Evolutionary conservation across 2,113 vertebrate species (phyloP), one percentile per base, ranked within the genome.

Genomic region (Apeltes quadracus): DNA sequence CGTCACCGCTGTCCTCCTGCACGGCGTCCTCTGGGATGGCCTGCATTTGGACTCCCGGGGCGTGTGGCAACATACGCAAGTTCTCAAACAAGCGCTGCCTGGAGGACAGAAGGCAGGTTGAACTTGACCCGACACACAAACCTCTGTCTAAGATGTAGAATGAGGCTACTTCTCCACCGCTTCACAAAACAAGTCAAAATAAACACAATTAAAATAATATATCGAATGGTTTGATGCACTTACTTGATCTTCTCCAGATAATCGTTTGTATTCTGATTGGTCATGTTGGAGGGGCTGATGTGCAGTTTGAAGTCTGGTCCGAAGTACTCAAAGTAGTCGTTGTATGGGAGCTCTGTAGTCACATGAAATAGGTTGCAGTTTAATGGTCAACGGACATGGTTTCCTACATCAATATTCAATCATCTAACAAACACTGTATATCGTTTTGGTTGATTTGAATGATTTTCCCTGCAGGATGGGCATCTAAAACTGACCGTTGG

Each of bases 211-310:
- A 1, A 3, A 6, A 34, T 11, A 2, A 22, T 11, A 6, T 11
- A 48, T 29, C 2, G 29, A 41, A 12, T 8, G 1, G 1, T 48
- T 23, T 69, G 4, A 27, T 5, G 56, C 8, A 75, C 91, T 88
- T 53, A 92, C 91, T 99, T 99, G 86, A 99, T 99, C 89, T 99
- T 99, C 86, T 99, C 98, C 61, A 99, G 91, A 84, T 99, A 99
- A 61, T 99, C 98, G 0, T 96, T 98, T 57, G 98, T 99, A 84
- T 99, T 99, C 93, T 99, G 98, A 90, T 99, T 99, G 71, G 98
- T 99, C 98, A 99, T 99, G 90, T 99, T 99, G 29, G 98, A 99
- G 50, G 98, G 98, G 76, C 98, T 99, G 94, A 99, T 99, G 91
- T 99, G 98, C 69, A 99, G 96, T 83, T 99, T 99, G 84, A 99